Evolutionary conservation across 2,113 vertebrate species (phyloP).

Genomic region (Seriola quinqueradiata): DNA sequence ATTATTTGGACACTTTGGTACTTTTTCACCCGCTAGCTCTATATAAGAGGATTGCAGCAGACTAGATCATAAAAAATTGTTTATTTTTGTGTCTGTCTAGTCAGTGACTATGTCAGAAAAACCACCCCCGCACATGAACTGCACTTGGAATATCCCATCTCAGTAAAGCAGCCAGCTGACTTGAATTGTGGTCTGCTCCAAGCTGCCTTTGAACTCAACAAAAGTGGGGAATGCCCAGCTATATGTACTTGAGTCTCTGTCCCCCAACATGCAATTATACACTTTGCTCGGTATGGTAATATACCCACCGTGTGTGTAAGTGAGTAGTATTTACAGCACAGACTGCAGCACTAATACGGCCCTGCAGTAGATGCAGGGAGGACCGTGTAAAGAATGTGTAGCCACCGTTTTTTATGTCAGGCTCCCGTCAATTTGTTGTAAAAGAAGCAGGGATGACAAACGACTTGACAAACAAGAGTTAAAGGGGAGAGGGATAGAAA

Average conservation of each 20-base stretch:
- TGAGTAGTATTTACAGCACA: conserved; percentile 36
- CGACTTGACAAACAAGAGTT: conserved; percentile 53
- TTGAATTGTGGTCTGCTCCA: conserved; percentile 50
- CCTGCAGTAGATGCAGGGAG: conserved; percentile 31
- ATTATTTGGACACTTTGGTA: not conserved
- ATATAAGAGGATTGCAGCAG: not conserved
- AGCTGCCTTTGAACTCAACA: conserved; percentile 47
- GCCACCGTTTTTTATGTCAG: conserved; percentile 50
- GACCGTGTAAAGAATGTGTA: conserved; percentile 42
- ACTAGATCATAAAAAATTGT: not conserved
- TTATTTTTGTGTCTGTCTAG: conserved; percentile 5
- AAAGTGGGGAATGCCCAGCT: conserved; percentile 49
- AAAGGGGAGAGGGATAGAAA: conserved; percentile 16
- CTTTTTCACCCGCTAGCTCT: not conserved
- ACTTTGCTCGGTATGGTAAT: conserved; percentile 51
- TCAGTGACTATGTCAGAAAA: conserved; percentile 17
- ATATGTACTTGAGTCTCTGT: conserved; percentile 33
- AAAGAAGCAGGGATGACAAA: conserved; percentile 53
- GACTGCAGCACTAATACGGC: not conserved
- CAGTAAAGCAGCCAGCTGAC: conserved; percentile 38
- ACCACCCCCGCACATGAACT: not conserved
- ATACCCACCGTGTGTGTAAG: conserved; percentile 18
- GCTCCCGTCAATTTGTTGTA: conserved; percentile 20
- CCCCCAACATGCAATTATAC: conserved; percentile 60
- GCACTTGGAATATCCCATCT: conserved; percentile 39